Percentiles rank a stretch among this genome's conserved stretches.
These are phyloP conservation scores for Lycia hirtaria DNA, from an alignment of 2,888 invertebrate species.

Conservation along the genomic window DNA sequence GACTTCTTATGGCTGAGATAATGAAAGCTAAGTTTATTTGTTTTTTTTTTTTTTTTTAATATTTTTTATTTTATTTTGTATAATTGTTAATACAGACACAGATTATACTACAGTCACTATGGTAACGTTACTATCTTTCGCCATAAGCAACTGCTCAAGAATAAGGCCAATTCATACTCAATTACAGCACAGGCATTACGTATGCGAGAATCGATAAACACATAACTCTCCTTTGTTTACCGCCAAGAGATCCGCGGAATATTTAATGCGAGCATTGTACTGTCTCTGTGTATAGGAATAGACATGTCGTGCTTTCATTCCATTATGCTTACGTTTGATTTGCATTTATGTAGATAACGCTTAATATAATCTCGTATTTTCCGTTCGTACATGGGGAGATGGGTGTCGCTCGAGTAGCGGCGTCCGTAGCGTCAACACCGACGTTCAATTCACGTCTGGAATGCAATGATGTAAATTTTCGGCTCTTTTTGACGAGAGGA, in stretches of 20 bases:
- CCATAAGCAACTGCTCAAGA: slow-evolving; percentile 11
- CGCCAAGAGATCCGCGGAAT: slow-evolving; percentile 18
- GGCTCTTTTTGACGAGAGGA: too few species aligned
- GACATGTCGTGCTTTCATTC: background rate
- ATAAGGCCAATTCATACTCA: slow-evolving; percentile 57
- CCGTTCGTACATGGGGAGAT: too few species aligned
- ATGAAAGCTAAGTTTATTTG: too few species aligned
- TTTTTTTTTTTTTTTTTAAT: too few species aligned
- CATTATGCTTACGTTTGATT: slow-evolving; percentile 2
- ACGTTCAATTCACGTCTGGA: too few species aligned
- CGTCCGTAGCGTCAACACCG: too few species aligned
- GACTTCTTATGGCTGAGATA: too few species aligned
- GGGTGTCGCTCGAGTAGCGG: too few species aligned
- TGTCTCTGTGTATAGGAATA: background rate
- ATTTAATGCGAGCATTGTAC: slow-evolving; percentile 1
- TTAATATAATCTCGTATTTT: background rate
- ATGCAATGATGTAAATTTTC: too few species aligned
- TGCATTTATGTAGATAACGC: background rate
- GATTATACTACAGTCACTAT: background rate
- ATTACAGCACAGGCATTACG: slow-evolving; percentile 52
- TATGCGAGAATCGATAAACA: slow-evolving; percentile 40
- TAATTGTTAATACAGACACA: too few species aligned
- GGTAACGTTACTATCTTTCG: too few species aligned
- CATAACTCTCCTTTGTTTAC: slow-evolving; percentile 37
- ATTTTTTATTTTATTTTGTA: too few species aligned